Evolutionary conservation across 2,888 invertebrate genomes (phyloP), one percentile per base, ranked within the genome.

Genomic region (Limnephilus marmoratus): DNA sequence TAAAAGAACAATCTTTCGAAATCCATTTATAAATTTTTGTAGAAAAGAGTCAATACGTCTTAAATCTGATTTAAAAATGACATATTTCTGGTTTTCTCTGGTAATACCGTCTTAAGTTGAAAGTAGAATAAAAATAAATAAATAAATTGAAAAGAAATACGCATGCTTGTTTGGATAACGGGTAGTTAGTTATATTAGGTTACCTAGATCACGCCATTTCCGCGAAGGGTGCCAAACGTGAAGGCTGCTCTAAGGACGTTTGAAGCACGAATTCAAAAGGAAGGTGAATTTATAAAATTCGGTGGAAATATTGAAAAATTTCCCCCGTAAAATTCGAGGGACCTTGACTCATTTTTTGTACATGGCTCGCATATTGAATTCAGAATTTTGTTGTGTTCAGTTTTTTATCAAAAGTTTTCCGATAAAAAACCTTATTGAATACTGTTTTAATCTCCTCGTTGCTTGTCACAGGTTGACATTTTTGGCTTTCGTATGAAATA

Each of bases 271-370:
- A 68, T 68, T 68, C 24, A n/a, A 68, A 68, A 68, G n/a, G 68
- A 68, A 24, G n/a, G 68, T 24, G 24, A 9, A 7, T 68, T 68
- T 68, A 68, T 68, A 68, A 68, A 68, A 68, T 68, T 68, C n/a
- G 24, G 68, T 2, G 5, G n/a, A 68, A 68, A 68, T 68, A 68
- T 68, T 9, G 68, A 68, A 68, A 68, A 68, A 68, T 68, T 53
- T 68, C 68, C 9, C 4, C n/a, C 68, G 68, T 68, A 68, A 68
- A 68, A 24, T 68, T 68, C 68, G 68, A 68, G 68, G 5, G 68
- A 68, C 68, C 68, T 68, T 68, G 68, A 68, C 68, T 68, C 68
- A 68, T 68, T 68, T 68, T 68, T 68, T 68, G 68, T 68, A 68
- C 68, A 68, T 9, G 24, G 9, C 68, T 68, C 68, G 68, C 68